phyloP scores from a whole-genome alignment of 2,888 invertebrate species.

The Meteorus cinctellus region DNA sequence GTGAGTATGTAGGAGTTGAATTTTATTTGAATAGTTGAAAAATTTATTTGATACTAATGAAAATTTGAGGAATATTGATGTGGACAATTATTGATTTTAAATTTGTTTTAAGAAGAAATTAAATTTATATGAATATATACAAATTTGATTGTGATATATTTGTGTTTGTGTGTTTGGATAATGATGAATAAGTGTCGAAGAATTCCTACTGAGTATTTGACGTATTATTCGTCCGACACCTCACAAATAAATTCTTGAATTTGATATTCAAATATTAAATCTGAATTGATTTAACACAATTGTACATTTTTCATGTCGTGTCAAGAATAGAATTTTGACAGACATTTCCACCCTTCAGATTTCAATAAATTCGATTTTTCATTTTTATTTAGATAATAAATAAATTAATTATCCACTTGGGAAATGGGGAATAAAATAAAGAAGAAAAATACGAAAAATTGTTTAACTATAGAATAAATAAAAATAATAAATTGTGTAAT shows the following conservation, averaged over 20 bases:
- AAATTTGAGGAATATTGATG: slow-evolving; percentile 59
- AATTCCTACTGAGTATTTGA: slow-evolving; percentile 50
- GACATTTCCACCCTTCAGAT: no score
- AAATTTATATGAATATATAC: slow-evolving; percentile 22
- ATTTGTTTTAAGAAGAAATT: slow-evolving; percentile 12
- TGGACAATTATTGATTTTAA: slow-evolving; percentile 36
- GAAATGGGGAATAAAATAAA: background rate
- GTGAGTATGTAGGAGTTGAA: background rate
- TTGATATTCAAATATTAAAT: background rate
- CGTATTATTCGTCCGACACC: slow-evolving; percentile 54
- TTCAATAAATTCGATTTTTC: no score
- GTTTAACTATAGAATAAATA: no score
- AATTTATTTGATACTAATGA: no score
- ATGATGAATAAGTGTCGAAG: slow-evolving; percentile 34
- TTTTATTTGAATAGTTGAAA: background rate
- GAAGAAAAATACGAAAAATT: background rate
- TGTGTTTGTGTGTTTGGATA: background rate
- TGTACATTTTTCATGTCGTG: background rate
- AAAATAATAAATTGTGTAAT: background rate
- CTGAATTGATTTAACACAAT: slow-evolving; percentile 1
- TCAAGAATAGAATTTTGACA: no score
- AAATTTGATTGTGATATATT: slow-evolving; percentile 14
- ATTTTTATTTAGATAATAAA: no score
- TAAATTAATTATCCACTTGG: background rate
- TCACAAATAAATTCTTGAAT: slow-evolving; percentile 47